phyloP scores from a whole-genome alignment of 2,797 vertebrate species.

The Acipenser transmontanus region DNA sequence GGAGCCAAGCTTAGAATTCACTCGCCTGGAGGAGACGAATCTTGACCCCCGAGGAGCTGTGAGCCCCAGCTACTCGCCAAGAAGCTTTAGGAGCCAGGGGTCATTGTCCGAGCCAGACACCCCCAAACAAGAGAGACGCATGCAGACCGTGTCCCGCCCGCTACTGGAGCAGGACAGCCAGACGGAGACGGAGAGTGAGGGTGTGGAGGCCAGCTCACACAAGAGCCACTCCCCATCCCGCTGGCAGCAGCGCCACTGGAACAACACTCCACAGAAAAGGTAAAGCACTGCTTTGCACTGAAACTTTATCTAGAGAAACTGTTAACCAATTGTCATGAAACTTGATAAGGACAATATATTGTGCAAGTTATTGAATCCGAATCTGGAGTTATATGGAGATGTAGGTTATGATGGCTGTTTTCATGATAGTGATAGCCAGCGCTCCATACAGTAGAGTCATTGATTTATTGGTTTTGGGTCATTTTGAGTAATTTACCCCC shows the following conservation, averaged over 20 bases:
- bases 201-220: slow-evolving; percentile 19
- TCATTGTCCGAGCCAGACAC: slow-evolving; percentile 15
- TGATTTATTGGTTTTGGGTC: background rate
- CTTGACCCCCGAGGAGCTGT: slow-evolving; percentile 17
- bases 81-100: background rate
- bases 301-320: background rate
- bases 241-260: background rate
- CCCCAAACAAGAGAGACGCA: background rate
- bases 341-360: background rate
- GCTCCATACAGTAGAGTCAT: background rate
- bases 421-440: background rate
- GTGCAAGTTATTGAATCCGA: slow-evolving; percentile 15
- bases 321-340: background rate
- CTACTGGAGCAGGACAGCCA: slow-evolving; percentile 55
- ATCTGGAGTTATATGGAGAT: background rate
- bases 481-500: too few relatives aligned
- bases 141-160: slow-evolving; percentile 41
- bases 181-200: slow-evolving; percentile 18
- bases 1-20: slow-evolving; percentile 29
- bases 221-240: slow-evolving; percentile 8
- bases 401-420: slow-evolving; percentile 14
- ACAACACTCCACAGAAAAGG: slow-evolving; percentile 12
- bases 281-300: slow-evolving; percentile 13
- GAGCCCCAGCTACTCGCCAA: slow-evolving; percentile 37
- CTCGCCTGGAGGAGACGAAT: slow-evolving; percentile 40